Conservation (phyloP, 2,888 invertebrate genomes). For the Lasioglossum malachurum region DNA sequence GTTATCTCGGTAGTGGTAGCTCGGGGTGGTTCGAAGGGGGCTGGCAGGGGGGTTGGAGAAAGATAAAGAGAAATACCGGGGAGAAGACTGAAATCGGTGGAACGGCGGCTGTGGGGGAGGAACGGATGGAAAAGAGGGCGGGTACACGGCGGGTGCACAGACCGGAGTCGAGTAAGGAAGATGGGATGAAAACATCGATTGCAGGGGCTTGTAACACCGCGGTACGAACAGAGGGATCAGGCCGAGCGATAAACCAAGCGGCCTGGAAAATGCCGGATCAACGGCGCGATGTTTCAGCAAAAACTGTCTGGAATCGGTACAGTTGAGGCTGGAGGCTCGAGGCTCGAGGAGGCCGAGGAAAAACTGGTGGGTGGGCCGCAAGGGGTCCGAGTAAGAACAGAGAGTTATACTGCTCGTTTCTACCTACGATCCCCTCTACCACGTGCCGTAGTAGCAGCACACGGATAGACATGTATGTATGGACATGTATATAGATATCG, state of each 20-base stretch:
- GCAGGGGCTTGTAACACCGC: conserved; percentile 81
- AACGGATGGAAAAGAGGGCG: conserved; percentile 24
- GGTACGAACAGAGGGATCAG: conserved; percentile 81
- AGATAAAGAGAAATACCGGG: conserved; percentile 56
- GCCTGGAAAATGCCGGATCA: conserved; percentile 83
- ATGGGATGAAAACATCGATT: conserved; percentile 81
- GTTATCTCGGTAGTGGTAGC: conserved; percentile 68
- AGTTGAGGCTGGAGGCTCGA: conserved; percentile 41
- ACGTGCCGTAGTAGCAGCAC: conserved; percentile 1
- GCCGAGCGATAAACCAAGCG: conserved; percentile 82
- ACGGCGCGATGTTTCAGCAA: conserved; percentile 82
- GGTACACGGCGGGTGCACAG: conserved; percentile 15
- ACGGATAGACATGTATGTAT: conserved; percentile 31
- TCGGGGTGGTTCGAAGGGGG: not conserved
- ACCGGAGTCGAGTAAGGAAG: conserved; percentile 67
- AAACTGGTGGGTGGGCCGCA: conserved; percentile 38
- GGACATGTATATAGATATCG: conserved; percentile 32
- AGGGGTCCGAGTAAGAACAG: conserved; percentile 47
- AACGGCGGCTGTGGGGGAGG: conserved; percentile 16
- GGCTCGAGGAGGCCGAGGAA: conserved; percentile 64
- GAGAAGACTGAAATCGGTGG: conserved; percentile 28
- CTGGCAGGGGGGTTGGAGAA: conserved; percentile 1
- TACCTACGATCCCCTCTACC: conserved; percentile 40
- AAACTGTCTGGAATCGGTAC: conserved; percentile 80
- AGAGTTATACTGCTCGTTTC: conserved; percentile 56